These are phyloP conservation scores for Pantherophis alleghaniensis DNA, from an alignment of 2,797 vertebrate species.

Conservation along the genomic window DNA sequence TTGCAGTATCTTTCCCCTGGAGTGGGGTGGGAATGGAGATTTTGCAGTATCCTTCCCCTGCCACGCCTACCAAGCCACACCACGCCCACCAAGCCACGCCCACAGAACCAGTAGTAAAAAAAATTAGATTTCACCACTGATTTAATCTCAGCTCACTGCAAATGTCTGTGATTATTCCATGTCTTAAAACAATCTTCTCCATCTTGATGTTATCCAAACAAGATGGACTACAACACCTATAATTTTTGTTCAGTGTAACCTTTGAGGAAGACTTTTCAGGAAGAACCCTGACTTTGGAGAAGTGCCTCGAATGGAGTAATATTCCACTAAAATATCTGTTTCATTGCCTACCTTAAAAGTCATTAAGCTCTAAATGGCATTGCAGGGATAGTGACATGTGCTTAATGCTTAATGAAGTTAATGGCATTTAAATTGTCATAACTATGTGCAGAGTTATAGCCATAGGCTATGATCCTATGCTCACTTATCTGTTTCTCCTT, in stretches of 20 bases:
- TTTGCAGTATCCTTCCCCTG: no score
- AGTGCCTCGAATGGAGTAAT: background rate
- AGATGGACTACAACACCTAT: background rate
- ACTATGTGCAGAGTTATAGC: background rate
- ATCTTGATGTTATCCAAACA: background rate
- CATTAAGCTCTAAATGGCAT: background rate
- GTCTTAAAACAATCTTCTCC: background rate
- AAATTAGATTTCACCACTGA: background rate
- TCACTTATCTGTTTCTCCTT: background rate
- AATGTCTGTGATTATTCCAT: background rate
- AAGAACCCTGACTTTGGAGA: background rate
- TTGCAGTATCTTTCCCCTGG: no score
- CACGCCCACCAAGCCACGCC: no score
- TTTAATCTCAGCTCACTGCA: background rate
- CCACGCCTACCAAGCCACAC: no score
- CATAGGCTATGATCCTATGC: background rate
- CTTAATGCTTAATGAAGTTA: background rate
- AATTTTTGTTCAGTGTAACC: background rate
- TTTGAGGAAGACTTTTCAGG: background rate
- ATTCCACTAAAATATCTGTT: background rate
- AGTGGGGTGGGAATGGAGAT: no score
- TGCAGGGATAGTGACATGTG: background rate
- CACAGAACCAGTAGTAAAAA: no score
- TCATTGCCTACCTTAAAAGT: background rate
- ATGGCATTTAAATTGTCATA: background rate